These are phyloP conservation scores for Cepaea nemoralis DNA, from an alignment of 1,140 invertebrate species.

Conservation along the genomic window DNA sequence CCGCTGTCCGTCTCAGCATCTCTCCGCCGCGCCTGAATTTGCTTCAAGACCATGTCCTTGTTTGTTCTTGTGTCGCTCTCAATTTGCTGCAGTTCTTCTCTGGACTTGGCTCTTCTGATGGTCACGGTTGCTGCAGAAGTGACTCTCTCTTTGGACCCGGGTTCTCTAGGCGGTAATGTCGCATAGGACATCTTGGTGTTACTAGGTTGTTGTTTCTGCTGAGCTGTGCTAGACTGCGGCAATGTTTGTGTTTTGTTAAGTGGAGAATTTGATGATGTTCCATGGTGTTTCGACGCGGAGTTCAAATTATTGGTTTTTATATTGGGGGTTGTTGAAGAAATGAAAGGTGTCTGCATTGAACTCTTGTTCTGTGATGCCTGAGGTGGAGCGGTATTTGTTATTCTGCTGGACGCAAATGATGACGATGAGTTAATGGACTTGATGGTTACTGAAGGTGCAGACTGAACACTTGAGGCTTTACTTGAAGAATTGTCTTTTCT, in stretches of 20 bases:
- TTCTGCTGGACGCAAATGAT: neutral
- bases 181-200: neutral
- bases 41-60: conserved; percentile 18
- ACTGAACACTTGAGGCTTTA: neutral
- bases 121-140: neutral
- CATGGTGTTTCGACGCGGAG: neutral
- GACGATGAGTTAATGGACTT: conserved; percentile 17
- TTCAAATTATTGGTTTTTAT: neutral
- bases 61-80: neutral
- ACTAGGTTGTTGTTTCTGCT: neutral
- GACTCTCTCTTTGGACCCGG: neutral
- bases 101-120: conserved; percentile 31
- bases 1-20: neutral
- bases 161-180: neutral
- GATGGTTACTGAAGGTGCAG: neutral
- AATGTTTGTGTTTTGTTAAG: neutral
- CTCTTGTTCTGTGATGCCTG: neutral
- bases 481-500: neutral
- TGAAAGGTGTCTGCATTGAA: neutral
- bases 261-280: neutral
- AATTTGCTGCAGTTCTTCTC: conserved; percentile 31
- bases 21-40: conserved; percentile 27
- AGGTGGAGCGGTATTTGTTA: neutral
- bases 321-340: neutral
- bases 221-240: neutral